These are phyloP conservation scores for Littorina saxatilis DNA, from an alignment of 1,140 invertebrate species.

Conservation along the genomic window DNA sequence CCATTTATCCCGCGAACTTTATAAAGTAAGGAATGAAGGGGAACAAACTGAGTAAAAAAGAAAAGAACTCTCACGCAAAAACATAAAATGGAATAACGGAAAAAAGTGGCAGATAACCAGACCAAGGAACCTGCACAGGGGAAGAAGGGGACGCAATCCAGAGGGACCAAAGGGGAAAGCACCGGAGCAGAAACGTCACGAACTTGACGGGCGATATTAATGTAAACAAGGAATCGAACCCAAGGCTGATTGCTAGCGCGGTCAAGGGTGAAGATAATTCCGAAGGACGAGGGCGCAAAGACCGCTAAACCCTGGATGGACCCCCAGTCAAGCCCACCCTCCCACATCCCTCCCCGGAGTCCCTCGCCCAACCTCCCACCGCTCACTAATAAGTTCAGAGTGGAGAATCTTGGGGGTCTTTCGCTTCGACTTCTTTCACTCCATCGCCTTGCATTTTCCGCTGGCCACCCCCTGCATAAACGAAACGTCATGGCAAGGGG, in stretches of 20 bases:
- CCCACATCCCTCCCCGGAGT: neutral
- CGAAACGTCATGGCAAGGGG: slow-evolving; percentile 12
- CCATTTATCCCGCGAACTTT: no score
- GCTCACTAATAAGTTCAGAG: slow-evolving; percentile 15
- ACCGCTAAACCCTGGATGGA: neutral
- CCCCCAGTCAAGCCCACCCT: neutral
- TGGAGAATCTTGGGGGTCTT: neutral
- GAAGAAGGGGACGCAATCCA: neutral
- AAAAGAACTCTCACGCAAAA: no score
- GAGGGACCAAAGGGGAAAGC: neutral
- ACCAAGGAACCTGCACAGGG: neutral
- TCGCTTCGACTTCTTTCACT: slow-evolving; percentile 3
- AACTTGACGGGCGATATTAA: slow-evolving; percentile 28
- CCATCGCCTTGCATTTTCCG: slow-evolving; percentile 34
- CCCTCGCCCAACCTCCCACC: neutral
- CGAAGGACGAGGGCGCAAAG: neutral
- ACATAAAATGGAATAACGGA: no score
- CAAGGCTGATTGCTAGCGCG: slow-evolving; percentile 31
- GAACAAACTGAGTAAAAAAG: no score
- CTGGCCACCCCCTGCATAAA: slow-evolving; percentile 16
- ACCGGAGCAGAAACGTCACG: neutral
- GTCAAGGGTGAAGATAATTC: slow-evolving; percentile 30
- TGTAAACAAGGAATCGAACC: slow-evolving; percentile 25
- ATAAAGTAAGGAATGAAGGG: no score
- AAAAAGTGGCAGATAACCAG: no score